A percentile compares a stretch with the other conserved stretches of the same genome.
Evolutionary conservation across 2,113 vertebrate genomes (phyloP).

Genomic region (Hippocampus abdominalis): DNA sequence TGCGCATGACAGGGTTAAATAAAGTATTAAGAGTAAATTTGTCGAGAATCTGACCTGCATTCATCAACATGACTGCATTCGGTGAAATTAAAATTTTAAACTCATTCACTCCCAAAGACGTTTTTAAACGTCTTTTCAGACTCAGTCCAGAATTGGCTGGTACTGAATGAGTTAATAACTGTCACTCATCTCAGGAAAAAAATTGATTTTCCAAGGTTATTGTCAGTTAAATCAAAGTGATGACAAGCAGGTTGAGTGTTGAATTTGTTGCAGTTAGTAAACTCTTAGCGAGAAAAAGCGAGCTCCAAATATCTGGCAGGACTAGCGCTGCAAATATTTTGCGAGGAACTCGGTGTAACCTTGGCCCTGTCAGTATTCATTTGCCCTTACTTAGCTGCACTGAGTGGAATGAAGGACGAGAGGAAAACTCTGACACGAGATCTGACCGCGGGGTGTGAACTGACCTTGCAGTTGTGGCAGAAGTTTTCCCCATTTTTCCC

Average conservation of each 20-base stretch:
- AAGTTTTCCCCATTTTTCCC: slow-evolving; percentile 63
- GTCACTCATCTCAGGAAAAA: background rate
- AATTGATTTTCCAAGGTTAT: background rate
- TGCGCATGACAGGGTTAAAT: no score
- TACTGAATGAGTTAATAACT: no score
- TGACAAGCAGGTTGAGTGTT: background rate
- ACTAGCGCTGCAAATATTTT: slow-evolving; percentile 12
- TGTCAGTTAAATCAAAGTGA: background rate
- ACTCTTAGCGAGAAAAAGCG: background rate
- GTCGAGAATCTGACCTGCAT: background rate
- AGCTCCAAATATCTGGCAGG: background rate
- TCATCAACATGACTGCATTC: background rate
- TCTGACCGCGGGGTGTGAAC: slow-evolving; percentile 18
- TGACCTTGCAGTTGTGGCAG: slow-evolving; percentile 68
- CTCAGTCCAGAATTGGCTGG: no score
- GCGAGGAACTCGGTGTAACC: slow-evolving; percentile 14
- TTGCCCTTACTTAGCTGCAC: slow-evolving; percentile 3
- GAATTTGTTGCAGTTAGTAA: background rate
- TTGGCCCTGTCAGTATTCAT: slow-evolving; percentile 15
- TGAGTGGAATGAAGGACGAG: slow-evolving; percentile 18
- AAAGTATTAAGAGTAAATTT: no score
- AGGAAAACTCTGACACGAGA: slow-evolving; percentile 22
- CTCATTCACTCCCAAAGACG: no score
- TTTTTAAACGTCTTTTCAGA: no score
- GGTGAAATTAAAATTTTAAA: background rate